Evolutionary conservation across 2,797 vertebrate genomes (phyloP), one percentile per base, ranked within the genome.

Genomic region (Gymnopithys bicolor): DNA sequence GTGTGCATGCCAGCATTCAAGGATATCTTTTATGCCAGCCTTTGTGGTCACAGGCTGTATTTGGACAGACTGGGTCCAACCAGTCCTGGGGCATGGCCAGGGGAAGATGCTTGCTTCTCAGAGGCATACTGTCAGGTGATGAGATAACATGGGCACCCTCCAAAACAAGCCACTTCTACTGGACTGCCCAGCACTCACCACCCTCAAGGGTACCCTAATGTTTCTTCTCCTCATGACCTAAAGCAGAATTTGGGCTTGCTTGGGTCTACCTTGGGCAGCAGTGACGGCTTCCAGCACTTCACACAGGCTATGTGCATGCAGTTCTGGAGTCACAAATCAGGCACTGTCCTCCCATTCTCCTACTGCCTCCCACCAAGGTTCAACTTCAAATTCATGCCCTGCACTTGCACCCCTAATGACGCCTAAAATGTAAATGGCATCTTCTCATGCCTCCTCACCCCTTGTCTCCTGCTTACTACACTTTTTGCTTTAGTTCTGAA

Each of bases 21-120:
- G 24, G 25, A 60, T 63, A 53, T n/a, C 46, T 75, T 68, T 8
- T 41, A 30, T 33, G 16, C 30, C 2, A 3, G 7, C 18, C 17
- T 75, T 79, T 64, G 51, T 0, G 1, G 33, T 56, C 5, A 2
- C 33, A n/a, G 79, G 32, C 37, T 69, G 35, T 46, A 37, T 84
- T 93, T 56, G 66, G 60, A 52, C 37, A 48, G 41, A 32, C 45
- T 64, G 62, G 17, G 23, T 82, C 67, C 53, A 76, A 22, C 17
- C 35, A 68, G 51, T n/a, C 39, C n/a, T 30, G 30, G 17, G 43
- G 19, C 11, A 53, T 2, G 3, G 41, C 41, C 4, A 0, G 22
- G 9, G 5, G 13, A 66, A 6, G 11, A 49, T 1, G 2, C 22
- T 64, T 2, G 0, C 13, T 59, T 82, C 68, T 66, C 9, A 3